Conservation (phyloP, 2,797 vertebrate species). For the Acanthurus lineatus region DNA sequence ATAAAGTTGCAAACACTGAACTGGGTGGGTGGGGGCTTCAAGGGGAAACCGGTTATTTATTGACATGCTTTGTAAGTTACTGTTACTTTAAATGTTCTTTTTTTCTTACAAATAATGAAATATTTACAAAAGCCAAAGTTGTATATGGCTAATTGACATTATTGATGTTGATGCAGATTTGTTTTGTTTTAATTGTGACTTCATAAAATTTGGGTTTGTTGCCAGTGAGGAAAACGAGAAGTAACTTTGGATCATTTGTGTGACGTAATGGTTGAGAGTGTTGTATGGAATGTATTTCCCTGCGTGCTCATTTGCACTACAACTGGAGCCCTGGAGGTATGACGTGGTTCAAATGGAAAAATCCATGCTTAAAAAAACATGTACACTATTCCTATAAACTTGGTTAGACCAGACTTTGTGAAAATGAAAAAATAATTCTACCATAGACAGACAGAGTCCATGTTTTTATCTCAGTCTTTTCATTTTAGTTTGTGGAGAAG, state of each 20-base stretch:
- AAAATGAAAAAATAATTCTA: slow-evolving; percentile 41
- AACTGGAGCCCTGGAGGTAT: slow-evolving; percentile 63
- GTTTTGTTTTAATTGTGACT: slow-evolving; percentile 39
- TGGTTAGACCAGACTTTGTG: slow-evolving; percentile 43
- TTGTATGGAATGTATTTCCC: slow-evolving; percentile 74
- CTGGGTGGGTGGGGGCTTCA: slow-evolving; percentile 44
- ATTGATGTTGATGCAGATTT: slow-evolving; percentile 44
- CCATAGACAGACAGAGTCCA: not conserved
- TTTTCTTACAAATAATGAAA: slow-evolving; percentile 56
- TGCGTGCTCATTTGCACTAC: slow-evolving; percentile 80
- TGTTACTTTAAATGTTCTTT: slow-evolving; percentile 72
- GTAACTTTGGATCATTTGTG: slow-evolving; percentile 23
- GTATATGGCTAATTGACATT: slow-evolving; percentile 65
- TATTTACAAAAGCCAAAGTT: slow-evolving; percentile 74
- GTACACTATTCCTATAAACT: slow-evolving; percentile 28
- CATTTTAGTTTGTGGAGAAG: slow-evolving; percentile 31
- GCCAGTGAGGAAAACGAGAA: slow-evolving; percentile 33
- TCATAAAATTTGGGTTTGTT: slow-evolving; percentile 46
- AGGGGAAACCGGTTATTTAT: slow-evolving; percentile 78
- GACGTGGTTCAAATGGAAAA: slow-evolving; percentile 53
- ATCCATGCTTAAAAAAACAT: slow-evolving; percentile 45
- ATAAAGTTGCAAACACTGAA: slow-evolving; percentile 84
- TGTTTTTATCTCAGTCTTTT: slow-evolving; percentile 13
- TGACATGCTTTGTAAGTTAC: slow-evolving; percentile 73
- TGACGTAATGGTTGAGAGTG: slow-evolving; percentile 40